Evolutionary conservation across 2,797 vertebrate species (phyloP).

Genomic region (Sebastes kiyomatsui): DNA sequence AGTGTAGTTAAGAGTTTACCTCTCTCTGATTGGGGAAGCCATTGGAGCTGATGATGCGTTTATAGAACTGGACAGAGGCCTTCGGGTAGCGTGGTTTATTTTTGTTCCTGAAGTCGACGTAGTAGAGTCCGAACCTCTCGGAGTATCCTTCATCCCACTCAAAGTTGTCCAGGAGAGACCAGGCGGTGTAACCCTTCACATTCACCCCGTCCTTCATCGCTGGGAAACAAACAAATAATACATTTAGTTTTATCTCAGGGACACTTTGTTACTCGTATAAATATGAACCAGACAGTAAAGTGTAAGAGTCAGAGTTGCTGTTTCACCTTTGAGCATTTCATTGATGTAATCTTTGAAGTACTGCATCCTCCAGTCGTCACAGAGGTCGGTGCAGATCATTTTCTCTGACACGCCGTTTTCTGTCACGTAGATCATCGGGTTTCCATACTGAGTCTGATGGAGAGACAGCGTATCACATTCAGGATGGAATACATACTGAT

Average conservation of each 20-base stretch:
- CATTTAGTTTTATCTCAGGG: not conserved
- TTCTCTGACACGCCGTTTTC: slow-evolving; percentile 92
- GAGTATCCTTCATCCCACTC: slow-evolving; percentile 94
- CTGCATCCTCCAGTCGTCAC: slow-evolving; percentile 91
- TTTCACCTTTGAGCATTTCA: slow-evolving; percentile 92
- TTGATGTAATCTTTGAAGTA: slow-evolving; percentile 92
- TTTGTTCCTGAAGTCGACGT: slow-evolving; percentile 88
- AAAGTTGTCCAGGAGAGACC: slow-evolving; percentile 93
- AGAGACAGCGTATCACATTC: not conserved
- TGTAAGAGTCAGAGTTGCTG: too few relatives aligned
- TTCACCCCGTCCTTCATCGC: slow-evolving; percentile 92
- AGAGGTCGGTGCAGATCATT: slow-evolving; percentile 85
- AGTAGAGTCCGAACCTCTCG: slow-evolving; percentile 90
- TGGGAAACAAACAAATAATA: slow-evolving; percentile 49
- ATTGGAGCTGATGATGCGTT: slow-evolving; percentile 89
- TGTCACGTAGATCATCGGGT: slow-evolving; percentile 90
- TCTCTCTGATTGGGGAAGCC: slow-evolving; percentile 91
- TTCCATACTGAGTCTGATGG: slow-evolving; percentile 88
- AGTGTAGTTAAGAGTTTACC: slow-evolving; percentile 57
- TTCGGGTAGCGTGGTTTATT: slow-evolving; percentile 91
- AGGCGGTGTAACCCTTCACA: slow-evolving; percentile 90
- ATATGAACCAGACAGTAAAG: not conserved
- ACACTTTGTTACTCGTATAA: not conserved
- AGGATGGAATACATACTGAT: not conserved
- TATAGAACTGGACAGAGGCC: slow-evolving; percentile 90